Evolutionary conservation across 1,140 invertebrate genomes (phyloP).

Genomic region (Uloborus diversus): DNA sequence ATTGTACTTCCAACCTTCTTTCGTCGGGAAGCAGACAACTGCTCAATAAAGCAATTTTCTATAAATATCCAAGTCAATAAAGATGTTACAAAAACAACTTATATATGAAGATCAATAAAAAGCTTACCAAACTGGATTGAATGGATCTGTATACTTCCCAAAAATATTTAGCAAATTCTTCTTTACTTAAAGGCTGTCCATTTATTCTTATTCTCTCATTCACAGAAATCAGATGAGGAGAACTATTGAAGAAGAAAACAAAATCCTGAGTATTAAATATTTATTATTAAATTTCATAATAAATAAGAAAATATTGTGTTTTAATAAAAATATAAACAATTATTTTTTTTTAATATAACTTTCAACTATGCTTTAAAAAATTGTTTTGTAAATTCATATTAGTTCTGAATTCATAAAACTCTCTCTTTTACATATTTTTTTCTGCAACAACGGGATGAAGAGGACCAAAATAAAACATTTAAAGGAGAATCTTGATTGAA

Average conservation of each 20-base stretch:
- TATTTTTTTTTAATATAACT: not conserved
- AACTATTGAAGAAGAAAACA: slow-evolving; percentile 71
- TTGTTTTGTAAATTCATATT: too few species aligned
- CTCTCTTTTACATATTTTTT: too few species aligned
- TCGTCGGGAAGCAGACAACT: too few species aligned
- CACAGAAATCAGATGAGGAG: slow-evolving; percentile 92
- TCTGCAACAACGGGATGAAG: too few species aligned
- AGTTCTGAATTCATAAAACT: too few species aligned
- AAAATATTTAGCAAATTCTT: slow-evolving; percentile 82
- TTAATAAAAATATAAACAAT: not conserved
- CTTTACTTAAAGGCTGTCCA: slow-evolving; percentile 78
- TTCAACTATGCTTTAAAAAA: not conserved
- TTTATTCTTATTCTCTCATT: slow-evolving; percentile 92
- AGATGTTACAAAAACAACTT: not conserved
- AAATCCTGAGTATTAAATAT: not conserved
- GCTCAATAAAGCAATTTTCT: too few species aligned
- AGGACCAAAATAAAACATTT: too few species aligned
- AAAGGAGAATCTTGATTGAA: too few species aligned
- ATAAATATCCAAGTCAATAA: not conserved
- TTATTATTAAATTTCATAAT: not conserved
- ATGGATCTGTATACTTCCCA: slow-evolving; percentile 81
- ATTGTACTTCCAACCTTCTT: too few species aligned
- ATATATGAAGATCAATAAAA: not conserved
- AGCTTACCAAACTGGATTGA: slow-evolving; percentile 66
- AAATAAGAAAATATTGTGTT: not conserved